Conservation (phyloP, 2,888 invertebrate genomes). For the Eucera pruinosa region DNA sequence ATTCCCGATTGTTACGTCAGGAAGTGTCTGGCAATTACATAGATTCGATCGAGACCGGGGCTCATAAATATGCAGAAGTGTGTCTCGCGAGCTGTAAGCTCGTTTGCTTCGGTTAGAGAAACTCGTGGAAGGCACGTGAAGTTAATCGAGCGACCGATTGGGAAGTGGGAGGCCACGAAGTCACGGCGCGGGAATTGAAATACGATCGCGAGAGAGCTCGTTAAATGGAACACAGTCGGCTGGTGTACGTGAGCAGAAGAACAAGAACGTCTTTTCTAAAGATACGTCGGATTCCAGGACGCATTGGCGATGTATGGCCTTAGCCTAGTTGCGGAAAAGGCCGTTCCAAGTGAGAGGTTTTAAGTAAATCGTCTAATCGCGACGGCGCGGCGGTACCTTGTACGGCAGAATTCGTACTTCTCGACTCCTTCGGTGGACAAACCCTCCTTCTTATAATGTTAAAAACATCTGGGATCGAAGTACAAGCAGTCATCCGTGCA, state of each 20-base stretch:
- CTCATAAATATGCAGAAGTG: conserved; percentile 43
- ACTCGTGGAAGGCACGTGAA: conserved; percentile 34
- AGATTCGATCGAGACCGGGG: conserved; percentile 31
- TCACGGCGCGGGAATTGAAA: too few relatives aligned
- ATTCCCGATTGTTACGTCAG: conserved; percentile 22
- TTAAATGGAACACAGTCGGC: conserved; percentile 52
- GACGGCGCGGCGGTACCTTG: conserved; percentile 27
- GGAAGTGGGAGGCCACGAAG: too few relatives aligned
- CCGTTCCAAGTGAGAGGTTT: conserved; percentile 21
- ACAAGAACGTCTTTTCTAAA: conserved; percentile 47
- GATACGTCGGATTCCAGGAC: conserved; percentile 58
- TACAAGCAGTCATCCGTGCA: too few relatives aligned
- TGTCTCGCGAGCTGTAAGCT: conserved; percentile 22
- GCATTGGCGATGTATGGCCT: conserved; percentile 54
- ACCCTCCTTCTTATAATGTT: conserved; percentile 8
- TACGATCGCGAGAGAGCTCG: not conserved
- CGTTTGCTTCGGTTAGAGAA: conserved; percentile 17
- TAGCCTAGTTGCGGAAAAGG: conserved; percentile 64
- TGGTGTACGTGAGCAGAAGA: conserved; percentile 28
- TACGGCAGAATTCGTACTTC: conserved; percentile 35
- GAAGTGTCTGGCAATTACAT: conserved; percentile 29
- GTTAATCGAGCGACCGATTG: conserved; percentile 27
- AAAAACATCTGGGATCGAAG: not conserved
- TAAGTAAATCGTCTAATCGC: conserved; percentile 59
- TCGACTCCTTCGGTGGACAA: conserved; percentile 33